Evolutionary conservation across 2,797 vertebrate genomes (phyloP).

Genomic region (Toxotes lorentzi): DNA sequence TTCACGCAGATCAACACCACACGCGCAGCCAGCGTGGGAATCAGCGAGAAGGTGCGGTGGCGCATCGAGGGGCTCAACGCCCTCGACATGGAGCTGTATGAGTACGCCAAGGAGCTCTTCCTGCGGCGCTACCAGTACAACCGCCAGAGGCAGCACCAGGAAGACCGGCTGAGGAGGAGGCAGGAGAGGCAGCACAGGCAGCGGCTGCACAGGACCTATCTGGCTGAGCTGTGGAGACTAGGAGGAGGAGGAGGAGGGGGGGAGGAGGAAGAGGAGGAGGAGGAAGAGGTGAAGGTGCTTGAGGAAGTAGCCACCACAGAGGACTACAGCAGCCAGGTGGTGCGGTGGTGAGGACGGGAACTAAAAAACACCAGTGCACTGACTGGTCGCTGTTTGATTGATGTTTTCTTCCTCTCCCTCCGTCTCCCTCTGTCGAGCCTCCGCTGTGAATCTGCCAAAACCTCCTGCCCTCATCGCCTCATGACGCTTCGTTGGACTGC

Average conservation of each 20-base stretch:
- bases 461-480: conserved; percentile 56
- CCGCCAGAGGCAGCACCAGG: conserved; percentile 89
- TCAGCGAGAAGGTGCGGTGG: conserved; percentile 87
- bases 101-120: conserved; percentile 94
- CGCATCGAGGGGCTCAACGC: conserved; percentile 93
- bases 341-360: conserved; percentile 90
- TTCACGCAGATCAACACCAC: conserved; percentile 97
- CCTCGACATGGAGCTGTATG: conserved; percentile 94
- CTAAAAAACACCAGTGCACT: conserved; percentile 6
- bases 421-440: conserved; percentile 32
- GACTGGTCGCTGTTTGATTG: conserved; percentile 45
- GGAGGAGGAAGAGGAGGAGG: conserved; percentile 78
- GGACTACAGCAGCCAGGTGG: conserved; percentile 97
- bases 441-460: conserved; percentile 71
- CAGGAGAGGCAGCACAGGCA: conserved; percentile 86
- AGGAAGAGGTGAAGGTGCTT: conserved; percentile 63
- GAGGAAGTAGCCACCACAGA: conserved; percentile 86
- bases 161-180: conserved; percentile 87
- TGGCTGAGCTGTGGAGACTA: conserved; percentile 78
- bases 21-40: conserved; percentile 92
- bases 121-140: conserved; percentile 92
- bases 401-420: conserved; percentile 53
- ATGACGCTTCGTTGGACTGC: conserved; percentile 60
- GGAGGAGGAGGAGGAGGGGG: conserved; percentile 75
- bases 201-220: conserved; percentile 85